Percentiles rank a stretch among this genome's conserved stretches.
Evolutionary conservation across 2,888 invertebrate species (phyloP).

Genomic region (Muschampia plurimacula): DNA sequence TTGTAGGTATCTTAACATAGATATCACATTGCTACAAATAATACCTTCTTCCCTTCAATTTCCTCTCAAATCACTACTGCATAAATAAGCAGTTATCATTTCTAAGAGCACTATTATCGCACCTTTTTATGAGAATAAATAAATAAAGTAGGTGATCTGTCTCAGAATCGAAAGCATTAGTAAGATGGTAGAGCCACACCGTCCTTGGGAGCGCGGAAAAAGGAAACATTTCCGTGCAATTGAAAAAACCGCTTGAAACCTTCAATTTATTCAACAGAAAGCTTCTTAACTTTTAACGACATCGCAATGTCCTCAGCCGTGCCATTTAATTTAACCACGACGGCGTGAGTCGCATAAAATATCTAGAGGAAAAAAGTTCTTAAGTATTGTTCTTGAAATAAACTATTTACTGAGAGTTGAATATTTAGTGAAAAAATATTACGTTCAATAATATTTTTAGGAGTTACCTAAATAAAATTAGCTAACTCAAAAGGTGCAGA

Average conservation of each 20-base stretch:
- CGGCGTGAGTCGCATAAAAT: slow-evolving; percentile 14
- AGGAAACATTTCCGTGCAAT: slow-evolving; percentile 49
- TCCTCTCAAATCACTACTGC: neutral
- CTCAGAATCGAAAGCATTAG: neutral
- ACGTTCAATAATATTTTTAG: neutral
- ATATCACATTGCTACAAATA: neutral
- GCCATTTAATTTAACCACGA: slow-evolving; percentile 24
- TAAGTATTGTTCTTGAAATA: neutral
- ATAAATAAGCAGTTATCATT: neutral
- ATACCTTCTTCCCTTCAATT: neutral
- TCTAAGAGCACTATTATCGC: slow-evolving; percentile 1
- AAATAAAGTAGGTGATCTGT: neutral
- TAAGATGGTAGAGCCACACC: slow-evolving; percentile 10
- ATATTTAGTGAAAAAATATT: neutral
- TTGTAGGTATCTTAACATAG: neutral
- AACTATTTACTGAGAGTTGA: neutral
- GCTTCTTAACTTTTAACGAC: slow-evolving; percentile 50
- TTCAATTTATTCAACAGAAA: slow-evolving; percentile 51
- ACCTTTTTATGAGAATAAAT: neutral
- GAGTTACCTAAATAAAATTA: neutral
- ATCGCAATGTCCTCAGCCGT: slow-evolving; percentile 33
- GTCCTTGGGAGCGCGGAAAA: slow-evolving; percentile 39
- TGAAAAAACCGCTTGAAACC: slow-evolving; percentile 50
- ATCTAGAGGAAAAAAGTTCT: slow-evolving; percentile 11
- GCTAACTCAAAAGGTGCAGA: too few relatives aligned